Base-by-base conservation (phyloP, 2,888 invertebrate genomes). In the Urechis unicinctus region DNA sequence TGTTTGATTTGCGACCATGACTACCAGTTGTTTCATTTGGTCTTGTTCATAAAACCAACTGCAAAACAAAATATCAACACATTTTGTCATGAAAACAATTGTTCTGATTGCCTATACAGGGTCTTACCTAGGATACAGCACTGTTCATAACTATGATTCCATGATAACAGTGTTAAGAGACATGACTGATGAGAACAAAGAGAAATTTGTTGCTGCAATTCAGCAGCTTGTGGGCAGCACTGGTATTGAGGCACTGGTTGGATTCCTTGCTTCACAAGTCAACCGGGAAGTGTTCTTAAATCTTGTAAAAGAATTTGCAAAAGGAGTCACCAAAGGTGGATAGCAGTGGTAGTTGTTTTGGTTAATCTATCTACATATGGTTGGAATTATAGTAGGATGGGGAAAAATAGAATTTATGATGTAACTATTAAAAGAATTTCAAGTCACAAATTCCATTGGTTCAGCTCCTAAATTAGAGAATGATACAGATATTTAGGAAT, bases 201-300 rank as follows among this genome's bases (percentile, higher is more conserved):
- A 60, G 31, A 54, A 61, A 43, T 57, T 73, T 1, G 69, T 70
- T 21, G 54, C 61, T 22, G 66, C 66, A 61, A 64, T 74, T 1
- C 74, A 74, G 52, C 67, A 69, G 50, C 58, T 74, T 22, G 72
- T 74, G 26, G 74, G 74, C 1, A 66, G 68, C 47, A 53, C 66
- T 2, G 43, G 63, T 1, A 57, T 74, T 4, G 73, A 73, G 55
- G 72, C 69, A 21, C 60, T 74, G 13, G 68, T 68, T 2, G 41
- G 59, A 2, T 74, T 72, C 55, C 64, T 74, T 5, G 69, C 68
- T 3, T 53, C 53, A 4, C 72, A 74, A 54, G 73, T 69, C 21
- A 70, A 72, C 56, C 54, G 73, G 29, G 70, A 71, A 49, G 48
- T 71, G 36, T 57, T 74, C 13, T 57, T 72, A 5, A 65, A 67